Base-by-base conservation (phyloP, 2,797 vertebrate genomes). In the Esox masquinongy region DNA sequence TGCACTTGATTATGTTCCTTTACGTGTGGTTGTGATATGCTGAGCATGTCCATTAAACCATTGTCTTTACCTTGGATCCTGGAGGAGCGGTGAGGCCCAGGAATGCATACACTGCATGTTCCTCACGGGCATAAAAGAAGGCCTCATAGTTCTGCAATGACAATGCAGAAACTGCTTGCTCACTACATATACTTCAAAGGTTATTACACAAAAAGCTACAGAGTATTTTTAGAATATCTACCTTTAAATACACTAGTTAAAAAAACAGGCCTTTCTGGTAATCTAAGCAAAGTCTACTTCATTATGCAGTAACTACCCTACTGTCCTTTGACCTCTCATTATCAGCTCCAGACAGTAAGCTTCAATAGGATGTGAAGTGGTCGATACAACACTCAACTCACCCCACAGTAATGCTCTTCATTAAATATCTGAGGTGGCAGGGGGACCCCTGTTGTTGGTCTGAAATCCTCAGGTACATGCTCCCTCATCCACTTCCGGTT, bases 401-500 rank as follows among this genome's bases (percentile, higher is more conserved):
- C 98, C 95, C 98, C 98, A 0, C 96, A 97, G 79, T 99, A 99
- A 78, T 89, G 94, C 86, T 91, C 89, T 77, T 96, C 96, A 2
- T 95, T 98, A 87, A 99, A 99, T 92, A 99, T 96, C 91, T 97
- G 97, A 7, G 98, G 98, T 0, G 98, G 97, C 68, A 99, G 91
- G 0, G 97, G 97, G 75, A 97, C 95, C 68, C 98, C 97, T 0
- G 92, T 93, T 0, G 95, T 75, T 0, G 98, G 98, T 75, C 96
- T 90, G 64, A 88, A 94, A 73, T 96, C 92, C 73, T 96, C 96
- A 0, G 97, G 98, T 70, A 99, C 93, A 0, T 99, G 97, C 92
- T 97, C 98, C 9, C 97, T 93, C 98, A 99, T 99, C 96, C 97
- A 99, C 82, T 96, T 98, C 81, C 97, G 92, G 89, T 98, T 98